Percentiles rank a stretch among this genome's conserved stretches.
These are phyloP conservation scores for Leptinotarsa peninsularis DNA, from an alignment of 2,888 invertebrate species.

Conservation along the genomic window DNA sequence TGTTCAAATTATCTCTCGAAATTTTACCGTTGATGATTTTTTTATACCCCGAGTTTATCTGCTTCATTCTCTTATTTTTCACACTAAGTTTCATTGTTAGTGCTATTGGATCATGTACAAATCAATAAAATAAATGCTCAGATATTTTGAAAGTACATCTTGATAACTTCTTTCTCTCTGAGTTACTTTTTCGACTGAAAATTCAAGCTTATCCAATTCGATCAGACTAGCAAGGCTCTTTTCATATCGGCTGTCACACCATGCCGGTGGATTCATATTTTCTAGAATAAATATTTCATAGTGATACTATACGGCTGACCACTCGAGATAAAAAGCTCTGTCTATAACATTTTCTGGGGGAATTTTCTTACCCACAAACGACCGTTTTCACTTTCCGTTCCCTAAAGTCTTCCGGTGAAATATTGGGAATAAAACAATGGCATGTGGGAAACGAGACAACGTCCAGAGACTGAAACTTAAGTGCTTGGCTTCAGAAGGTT, in stretches of 20 bases:
- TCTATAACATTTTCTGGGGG: conserved; percentile 48
- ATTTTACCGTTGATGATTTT: too few relatives aligned
- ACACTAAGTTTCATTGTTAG: too few relatives aligned
- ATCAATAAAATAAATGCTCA: too few relatives aligned
- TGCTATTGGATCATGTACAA: too few relatives aligned
- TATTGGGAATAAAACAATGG: conserved; percentile 62
- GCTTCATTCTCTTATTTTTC: too few relatives aligned
- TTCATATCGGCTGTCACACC: conserved; percentile 20
- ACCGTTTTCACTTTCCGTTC: conserved; percentile 62
- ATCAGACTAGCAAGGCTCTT: not conserved
- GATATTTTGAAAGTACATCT: not conserved
- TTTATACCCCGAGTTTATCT: too few relatives aligned
- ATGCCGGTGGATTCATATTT: conserved; percentile 39
- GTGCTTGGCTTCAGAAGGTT: conserved; percentile 59
- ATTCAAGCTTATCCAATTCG: not conserved
- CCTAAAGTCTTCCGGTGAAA: conserved; percentile 59
- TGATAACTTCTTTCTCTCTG: not conserved
- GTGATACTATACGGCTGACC: conserved; percentile 44
- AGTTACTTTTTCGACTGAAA: not conserved
- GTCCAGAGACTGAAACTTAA: conserved; percentile 50
- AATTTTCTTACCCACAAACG: conserved; percentile 56
- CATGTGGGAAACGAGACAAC: conserved; percentile 51
- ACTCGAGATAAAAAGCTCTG: conserved; percentile 49
- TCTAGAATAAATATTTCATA: conserved; percentile 49
- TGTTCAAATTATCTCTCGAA: too few relatives aligned